Evolutionary conservation across 2,113 vertebrate species (phyloP), one percentile per base, ranked within the genome.

Genomic region (Rhadina sibilatrix): DNA sequence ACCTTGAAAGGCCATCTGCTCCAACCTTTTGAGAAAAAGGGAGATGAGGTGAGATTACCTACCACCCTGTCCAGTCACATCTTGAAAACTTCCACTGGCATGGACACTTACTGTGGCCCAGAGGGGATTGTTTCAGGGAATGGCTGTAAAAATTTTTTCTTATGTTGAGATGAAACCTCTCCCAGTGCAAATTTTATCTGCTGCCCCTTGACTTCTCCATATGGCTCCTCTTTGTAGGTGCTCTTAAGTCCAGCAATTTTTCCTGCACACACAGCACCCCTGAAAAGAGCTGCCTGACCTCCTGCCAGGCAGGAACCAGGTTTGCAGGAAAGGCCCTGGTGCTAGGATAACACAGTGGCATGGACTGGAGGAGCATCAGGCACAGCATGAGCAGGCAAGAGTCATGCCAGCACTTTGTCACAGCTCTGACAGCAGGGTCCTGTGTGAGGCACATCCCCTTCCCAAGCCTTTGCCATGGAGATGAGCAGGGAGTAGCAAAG

Each of bases 321-420:
- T 37, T 24, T 50, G 71, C 47, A 90, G 65, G 56, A 52, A 53
- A 38, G 53, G 68, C 83, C 15, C 1, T 3, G 2, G 65, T 2
- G 2, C 25, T 17, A 10, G 35, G 38, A 60, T 18, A 74, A 82
- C 25, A 70, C 56, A 40, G 15, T 31, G 78, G 64, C 49, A 72
- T 0, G 2, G 40, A 30, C 35, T 16, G 31, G 6, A 85, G 33
- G 8, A 78, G 46, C 46, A 70, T 4, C 46, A 37, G 16, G 63
- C 59, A 50, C 49, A 47, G 23, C 54, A 17, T 1, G 4, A 54
- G 31, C 19, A 44, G 60, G 35, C 0, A 1, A 74, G 65, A 78
- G 56, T 20, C 2, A 0, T 2, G 15, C 42, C 82, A 69, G 28
- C 0, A 0, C 37, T 71, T 82, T 14, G 3, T n/a, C 20, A 66